Percentiles rank a stretch among this genome's conserved stretches.
Conservation (phyloP, 2,797 vertebrate species). For the Urocyon cinereoargenteus region DNA sequence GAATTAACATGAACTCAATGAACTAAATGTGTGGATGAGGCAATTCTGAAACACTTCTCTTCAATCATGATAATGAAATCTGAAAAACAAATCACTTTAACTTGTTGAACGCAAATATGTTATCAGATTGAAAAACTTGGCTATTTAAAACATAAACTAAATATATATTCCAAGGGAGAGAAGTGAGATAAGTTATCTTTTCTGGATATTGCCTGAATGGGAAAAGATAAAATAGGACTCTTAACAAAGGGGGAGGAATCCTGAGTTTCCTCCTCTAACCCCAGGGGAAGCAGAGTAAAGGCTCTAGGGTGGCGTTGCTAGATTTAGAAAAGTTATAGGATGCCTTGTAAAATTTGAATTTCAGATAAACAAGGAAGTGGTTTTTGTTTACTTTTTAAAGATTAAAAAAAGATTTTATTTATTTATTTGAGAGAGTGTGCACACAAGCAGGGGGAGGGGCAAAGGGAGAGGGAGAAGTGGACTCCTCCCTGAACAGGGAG, state of each 20-base stretch:
- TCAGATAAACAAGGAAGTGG: not conserved
- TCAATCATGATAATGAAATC: not conserved
- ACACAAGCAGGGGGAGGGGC: no score
- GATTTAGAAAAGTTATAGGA: not conserved
- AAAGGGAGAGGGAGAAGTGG: no score
- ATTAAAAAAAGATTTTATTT: no score
- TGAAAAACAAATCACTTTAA: not conserved
- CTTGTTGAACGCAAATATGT: not conserved
- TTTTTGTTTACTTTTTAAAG: no score
- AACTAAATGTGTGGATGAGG: not conserved
- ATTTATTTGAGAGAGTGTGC: no score
- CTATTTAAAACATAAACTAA: not conserved
- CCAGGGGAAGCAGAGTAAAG: not conserved
- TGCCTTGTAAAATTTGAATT: constrained; percentile 10
- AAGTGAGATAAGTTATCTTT: not conserved
- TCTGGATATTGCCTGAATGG: not conserved
- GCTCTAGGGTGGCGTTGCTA: not conserved
- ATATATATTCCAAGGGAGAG: not conserved
- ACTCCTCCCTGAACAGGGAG: no score
- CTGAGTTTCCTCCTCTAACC: not conserved
- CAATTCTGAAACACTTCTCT: not conserved
- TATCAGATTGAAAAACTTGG: not conserved
- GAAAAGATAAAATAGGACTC: not conserved
- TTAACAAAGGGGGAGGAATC: not conserved
- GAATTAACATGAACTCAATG: not conserved